phyloP scores from a whole-genome alignment of 1,140 invertebrate species.

The Leucophenga varia region DNA sequence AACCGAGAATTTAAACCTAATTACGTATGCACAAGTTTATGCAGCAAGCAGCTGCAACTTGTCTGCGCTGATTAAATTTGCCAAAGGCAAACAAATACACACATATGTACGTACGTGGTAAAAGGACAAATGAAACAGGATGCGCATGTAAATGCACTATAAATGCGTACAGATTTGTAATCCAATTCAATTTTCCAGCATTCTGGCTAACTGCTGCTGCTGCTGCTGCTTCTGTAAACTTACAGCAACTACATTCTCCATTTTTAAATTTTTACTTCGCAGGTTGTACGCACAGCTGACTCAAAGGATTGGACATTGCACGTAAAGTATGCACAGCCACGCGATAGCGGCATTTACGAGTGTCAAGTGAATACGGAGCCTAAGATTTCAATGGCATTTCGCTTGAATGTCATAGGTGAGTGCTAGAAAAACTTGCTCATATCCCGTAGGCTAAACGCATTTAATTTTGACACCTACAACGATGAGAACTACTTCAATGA shows the following conservation, averaged over 20 bases:
- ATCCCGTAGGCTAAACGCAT: too few species aligned
- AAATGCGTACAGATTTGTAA: conserved; percentile 1
- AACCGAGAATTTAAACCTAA: too few species aligned
- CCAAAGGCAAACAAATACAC: conserved; percentile 24
- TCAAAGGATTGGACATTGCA: conserved; percentile 91
- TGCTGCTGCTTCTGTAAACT: too few species aligned
- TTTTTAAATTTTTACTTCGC: conserved; percentile 43
- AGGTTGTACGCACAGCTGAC: conserved; percentile 80
- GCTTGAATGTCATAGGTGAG: conserved; percentile 86
- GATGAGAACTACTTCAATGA: too few species aligned
- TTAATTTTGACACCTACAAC: too few species aligned
- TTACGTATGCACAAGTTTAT: conserved; percentile 44
- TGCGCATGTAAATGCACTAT: conserved; percentile 1
- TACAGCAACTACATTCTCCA: too few species aligned
- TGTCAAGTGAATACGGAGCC: conserved; percentile 93
- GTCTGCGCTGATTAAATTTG: conserved; percentile 51
- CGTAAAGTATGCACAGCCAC: conserved; percentile 84
- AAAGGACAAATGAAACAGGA: too few species aligned
- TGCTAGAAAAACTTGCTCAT: too few species aligned
- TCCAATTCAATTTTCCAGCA: conserved; percentile 19
- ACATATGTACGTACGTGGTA: too few species aligned
- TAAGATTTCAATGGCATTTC: conserved; percentile 87
- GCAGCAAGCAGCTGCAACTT: conserved; percentile 20
- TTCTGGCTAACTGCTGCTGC: too few species aligned
- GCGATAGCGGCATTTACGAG: conserved; percentile 85